phyloP scores from a whole-genome alignment of 2,888 invertebrate species.

The Chirona hameri region DNA sequence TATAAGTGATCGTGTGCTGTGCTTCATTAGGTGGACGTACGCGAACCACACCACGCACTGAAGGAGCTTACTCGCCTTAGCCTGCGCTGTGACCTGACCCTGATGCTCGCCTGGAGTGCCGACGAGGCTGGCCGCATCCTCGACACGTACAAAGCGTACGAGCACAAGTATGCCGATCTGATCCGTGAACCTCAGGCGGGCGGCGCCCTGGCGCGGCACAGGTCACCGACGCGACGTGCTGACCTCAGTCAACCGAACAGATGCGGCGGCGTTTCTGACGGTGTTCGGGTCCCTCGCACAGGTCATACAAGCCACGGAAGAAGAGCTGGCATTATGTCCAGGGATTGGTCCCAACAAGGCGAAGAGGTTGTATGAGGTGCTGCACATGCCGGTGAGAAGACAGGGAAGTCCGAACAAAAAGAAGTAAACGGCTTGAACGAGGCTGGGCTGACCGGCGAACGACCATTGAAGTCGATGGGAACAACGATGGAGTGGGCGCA shows the following conservation, averaged over 20 bases:
- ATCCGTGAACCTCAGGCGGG: slow-evolving; percentile 82
- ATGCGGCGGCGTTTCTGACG: slow-evolving; percentile 78
- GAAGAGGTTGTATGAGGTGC: slow-evolving; percentile 67
- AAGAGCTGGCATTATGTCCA: slow-evolving; percentile 75
- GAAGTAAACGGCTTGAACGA: background rate
- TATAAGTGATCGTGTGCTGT: too few relatives aligned
- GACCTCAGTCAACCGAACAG: slow-evolving; percentile 88
- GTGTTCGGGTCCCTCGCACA: slow-evolving; percentile 79
- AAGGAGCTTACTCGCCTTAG: slow-evolving; percentile 90
- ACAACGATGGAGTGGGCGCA: too few relatives aligned
- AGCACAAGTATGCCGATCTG: slow-evolving; percentile 87
- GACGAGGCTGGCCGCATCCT: slow-evolving; percentile 93
- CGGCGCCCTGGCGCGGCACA: slow-evolving; percentile 49
- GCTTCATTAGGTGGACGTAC: slow-evolving; percentile 56
- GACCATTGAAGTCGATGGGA: too few relatives aligned
- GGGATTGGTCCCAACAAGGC: slow-evolving; percentile 90
- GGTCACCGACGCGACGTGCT: slow-evolving; percentile 81
- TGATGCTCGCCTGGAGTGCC: slow-evolving; percentile 88
- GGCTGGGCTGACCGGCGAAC: too few relatives aligned
- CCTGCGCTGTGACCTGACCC: slow-evolving; percentile 81
- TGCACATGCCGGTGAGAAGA: slow-evolving; percentile 59
- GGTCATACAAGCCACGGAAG: slow-evolving; percentile 71
- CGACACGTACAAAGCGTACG: slow-evolving; percentile 92
- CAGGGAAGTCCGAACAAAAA: background rate
- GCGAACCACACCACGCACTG: slow-evolving; percentile 79